Evolutionary conservation across 2,888 invertebrate species (phyloP), one percentile per base, ranked within the genome.

Genomic region (Dascillus cervinus): DNA sequence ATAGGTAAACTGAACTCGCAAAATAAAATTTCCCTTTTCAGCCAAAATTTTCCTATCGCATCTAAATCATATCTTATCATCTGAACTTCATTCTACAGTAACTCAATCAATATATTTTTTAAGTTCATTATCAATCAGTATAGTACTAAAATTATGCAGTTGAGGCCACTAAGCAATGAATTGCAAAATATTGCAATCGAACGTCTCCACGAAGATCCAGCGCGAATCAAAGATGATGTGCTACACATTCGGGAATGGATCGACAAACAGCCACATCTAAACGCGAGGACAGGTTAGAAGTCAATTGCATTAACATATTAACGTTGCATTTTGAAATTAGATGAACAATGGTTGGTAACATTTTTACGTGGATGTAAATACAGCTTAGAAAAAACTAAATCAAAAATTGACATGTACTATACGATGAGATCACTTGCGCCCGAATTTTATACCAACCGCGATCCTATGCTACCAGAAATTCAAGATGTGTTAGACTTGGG

Each of bases 301-400:
- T n/a, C n/a, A n/a, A n/a, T n/a, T n/a, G n/a, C n/a, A n/a, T n/a
- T n/a, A n/a, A n/a, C n/a, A n/a, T n/a, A n/a, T n/a, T n/a, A n/a
- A n/a, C n/a, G n/a, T n/a, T n/a, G n/a, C n/a, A n/a, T n/a, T n/a
- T n/a, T n/a, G n/a, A n/a, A n/a, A n/a, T 6, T 20, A 27, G 27
- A 27, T 6, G 17, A 27, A 9, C 27, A 27, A 19, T 27, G 27
- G 27, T n/a, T 27, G 22, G 47, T 74, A 3, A 60, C 70, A 2
- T 80, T 78, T 53, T 60, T 80, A 8, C 66, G 80, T 3, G 77
- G 78, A 13, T 75, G 74, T 49, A 79, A 79, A 55, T 77, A 67
- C 52, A 77, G 76, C 41, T 52, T 79, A 47, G 75, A 77, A 49
- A 61, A 69, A 24, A 64, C 74, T 2, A 79, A 79, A 47, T 67